These are phyloP conservation scores for Puma concolor DNA, from an alignment of 2,113 vertebrate genomes.

Conservation along the genomic window DNA sequence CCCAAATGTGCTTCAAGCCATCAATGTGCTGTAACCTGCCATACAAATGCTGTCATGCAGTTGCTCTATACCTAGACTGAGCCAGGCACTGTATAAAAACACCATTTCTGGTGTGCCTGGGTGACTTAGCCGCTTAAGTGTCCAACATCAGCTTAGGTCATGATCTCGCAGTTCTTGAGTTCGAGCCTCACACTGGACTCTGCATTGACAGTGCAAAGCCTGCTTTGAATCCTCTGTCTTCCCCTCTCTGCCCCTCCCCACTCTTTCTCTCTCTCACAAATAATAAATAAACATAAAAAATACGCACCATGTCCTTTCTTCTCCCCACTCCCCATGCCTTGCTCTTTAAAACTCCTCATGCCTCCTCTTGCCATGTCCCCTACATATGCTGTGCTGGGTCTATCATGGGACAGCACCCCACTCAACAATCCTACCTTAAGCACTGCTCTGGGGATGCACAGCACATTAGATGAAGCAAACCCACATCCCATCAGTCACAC, in stretches of 20 bases:
- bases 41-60: neutral
- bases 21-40: neutral
- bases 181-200: no score
- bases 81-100: neutral
- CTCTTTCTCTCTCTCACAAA: no score
- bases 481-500: neutral
- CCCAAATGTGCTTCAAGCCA: neutral
- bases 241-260: no score
- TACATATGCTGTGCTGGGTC: neutral
- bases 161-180: no score
- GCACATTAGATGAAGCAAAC: neutral
- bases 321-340: neutral
- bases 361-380: neutral
- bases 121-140: no score
- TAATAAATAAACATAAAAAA: no score
- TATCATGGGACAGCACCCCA: fast-evolving
- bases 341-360: neutral
- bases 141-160: no score
- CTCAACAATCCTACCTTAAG: neutral
- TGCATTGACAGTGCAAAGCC: no score
- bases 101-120: neutral
- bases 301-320: neutral
- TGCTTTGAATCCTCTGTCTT: no score
- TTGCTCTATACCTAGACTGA: neutral
- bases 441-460: neutral